These are phyloP conservation scores for Phylloscopus trochiloides DNA, from an alignment of 2,113 vertebrate species.

Conservation along the genomic window DNA sequence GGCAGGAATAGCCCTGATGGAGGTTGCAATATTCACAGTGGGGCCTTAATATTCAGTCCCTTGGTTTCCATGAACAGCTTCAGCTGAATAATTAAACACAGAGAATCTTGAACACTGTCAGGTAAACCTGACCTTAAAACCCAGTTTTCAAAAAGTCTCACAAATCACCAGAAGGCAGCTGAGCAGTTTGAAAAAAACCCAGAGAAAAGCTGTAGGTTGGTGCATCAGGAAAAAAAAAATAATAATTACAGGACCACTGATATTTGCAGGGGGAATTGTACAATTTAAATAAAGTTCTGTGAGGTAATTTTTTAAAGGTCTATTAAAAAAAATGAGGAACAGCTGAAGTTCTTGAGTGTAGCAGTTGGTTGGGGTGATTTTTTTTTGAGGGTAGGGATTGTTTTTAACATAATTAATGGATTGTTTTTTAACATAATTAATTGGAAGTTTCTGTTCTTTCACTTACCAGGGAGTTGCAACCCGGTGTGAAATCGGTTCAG, in stretches of 20 bases:
- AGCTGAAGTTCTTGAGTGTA: neutral
- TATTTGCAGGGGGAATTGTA: neutral
- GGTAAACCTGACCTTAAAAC: slow-evolving; percentile 12
- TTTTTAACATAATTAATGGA: neutral
- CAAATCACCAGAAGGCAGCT: neutral
- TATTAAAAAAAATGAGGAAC: neutral
- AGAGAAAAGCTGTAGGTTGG: neutral
- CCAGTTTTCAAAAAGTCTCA: neutral
- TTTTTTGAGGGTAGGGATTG: neutral
- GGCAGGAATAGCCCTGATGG: neutral
- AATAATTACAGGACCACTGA: neutral
- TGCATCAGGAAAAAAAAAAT: neutral
- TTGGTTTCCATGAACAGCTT: neutral
- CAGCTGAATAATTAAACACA: slow-evolving; percentile 22
- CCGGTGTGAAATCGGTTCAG: slow-evolving; percentile 91
- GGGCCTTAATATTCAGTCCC: neutral
- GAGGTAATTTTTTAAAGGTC: neutral
- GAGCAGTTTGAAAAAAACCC: neutral
- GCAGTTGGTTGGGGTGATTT: neutral
- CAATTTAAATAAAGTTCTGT: neutral
- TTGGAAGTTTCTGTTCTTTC: neutral
- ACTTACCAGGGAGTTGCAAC: slow-evolving; percentile 85
- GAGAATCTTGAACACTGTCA: neutral
- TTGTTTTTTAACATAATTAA: neutral
- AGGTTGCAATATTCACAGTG: neutral